Percentiles rank a stretch among this genome's conserved stretches.
These are phyloP conservation scores for Proales similis DNA, from an alignment of 1,140 invertebrate species.

Conservation along the genomic window DNA sequence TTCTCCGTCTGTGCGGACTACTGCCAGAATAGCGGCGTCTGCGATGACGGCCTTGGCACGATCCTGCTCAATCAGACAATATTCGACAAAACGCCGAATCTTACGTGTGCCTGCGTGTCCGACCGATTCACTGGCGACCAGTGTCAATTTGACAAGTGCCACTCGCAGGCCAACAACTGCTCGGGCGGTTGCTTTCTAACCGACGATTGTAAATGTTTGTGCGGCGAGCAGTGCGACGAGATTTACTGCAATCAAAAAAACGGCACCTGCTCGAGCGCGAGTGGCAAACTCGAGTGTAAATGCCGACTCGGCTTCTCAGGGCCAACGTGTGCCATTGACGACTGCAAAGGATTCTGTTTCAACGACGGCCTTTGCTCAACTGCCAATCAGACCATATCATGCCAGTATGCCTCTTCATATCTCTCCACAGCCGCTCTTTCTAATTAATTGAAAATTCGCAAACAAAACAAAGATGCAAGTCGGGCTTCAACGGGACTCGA, in stretches of 20 bases:
- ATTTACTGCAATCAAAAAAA: constrained; percentile 15
- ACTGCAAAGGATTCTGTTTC: constrained; percentile 6
- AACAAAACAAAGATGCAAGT: constrained; percentile 9
- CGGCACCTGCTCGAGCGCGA: neutral
- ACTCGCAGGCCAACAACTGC: neutral
- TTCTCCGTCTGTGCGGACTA: neutral
- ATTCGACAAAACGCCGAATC: neutral
- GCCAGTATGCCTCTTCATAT: neutral
- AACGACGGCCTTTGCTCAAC: constrained; percentile 13
- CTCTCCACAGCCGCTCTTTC: neutral
- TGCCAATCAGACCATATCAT: neutral
- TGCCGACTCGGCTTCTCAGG: neutral
- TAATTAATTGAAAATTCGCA: neutral
- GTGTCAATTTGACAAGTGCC: constrained; percentile 33
- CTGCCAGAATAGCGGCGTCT: constrained; percentile 13
- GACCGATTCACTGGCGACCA: constrained; percentile 3
- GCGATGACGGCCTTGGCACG: neutral
- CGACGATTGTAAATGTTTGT: constrained; percentile 16
- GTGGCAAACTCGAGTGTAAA: constrained; percentile 3
- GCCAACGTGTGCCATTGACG: neutral
- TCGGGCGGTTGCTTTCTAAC: neutral
- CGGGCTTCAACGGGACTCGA: constrained; percentile 7
- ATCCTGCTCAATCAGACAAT: constrained; percentile 4
- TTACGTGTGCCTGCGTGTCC: constrained; percentile 19
- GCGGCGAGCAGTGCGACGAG: constrained; percentile 1